A percentile compares a stretch with the other conserved stretches of the same genome.
Evolutionary conservation across 1,140 invertebrate genomes (phyloP).

Genomic region (Whitmania pigra): DNA sequence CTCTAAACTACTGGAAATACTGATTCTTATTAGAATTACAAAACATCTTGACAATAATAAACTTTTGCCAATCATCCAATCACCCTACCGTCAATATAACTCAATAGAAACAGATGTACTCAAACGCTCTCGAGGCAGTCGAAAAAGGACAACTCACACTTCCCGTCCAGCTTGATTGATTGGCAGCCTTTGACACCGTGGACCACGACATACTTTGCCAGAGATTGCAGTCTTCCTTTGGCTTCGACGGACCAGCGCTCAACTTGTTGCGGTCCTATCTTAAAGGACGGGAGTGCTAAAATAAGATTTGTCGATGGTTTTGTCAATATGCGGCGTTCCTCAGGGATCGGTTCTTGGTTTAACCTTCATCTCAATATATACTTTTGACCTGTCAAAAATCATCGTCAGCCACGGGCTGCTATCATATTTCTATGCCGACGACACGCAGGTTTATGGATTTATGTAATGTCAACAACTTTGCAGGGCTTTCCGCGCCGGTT

Average conservation of each 20-base stretch:
- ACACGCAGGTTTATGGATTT: too few relatives aligned
- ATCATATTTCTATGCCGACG: background rate
- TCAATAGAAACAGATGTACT: too few relatives aligned
- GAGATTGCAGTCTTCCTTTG: constrained; percentile 1
- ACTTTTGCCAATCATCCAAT: too few relatives aligned
- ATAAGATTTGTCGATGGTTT: constrained; percentile 15
- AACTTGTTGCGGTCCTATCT: constrained; percentile 23
- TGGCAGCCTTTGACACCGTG: constrained; percentile 23
- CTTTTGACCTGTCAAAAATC: constrained; percentile 10
- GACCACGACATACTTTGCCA: constrained; percentile 16
- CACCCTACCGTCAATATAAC: too few relatives aligned
- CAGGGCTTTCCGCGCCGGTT: too few relatives aligned
- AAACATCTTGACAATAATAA: too few relatives aligned
- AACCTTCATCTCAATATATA: constrained; percentile 21
- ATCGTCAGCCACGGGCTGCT: background rate
- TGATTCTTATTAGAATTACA: too few relatives aligned
- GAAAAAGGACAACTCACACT: too few relatives aligned
- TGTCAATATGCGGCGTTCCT: constrained; percentile 22
- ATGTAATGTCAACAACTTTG: too few relatives aligned
- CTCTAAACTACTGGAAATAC: too few relatives aligned
- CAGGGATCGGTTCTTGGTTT: constrained; percentile 27
- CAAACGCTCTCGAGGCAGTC: too few relatives aligned
- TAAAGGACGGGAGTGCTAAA: constrained; percentile 12
- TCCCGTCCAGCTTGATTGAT: constrained; percentile 15
- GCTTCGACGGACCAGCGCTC: constrained; percentile 10